Conservation (phyloP, 2,797 vertebrate species). For the Hyperoplus lanceolatus region DNA sequence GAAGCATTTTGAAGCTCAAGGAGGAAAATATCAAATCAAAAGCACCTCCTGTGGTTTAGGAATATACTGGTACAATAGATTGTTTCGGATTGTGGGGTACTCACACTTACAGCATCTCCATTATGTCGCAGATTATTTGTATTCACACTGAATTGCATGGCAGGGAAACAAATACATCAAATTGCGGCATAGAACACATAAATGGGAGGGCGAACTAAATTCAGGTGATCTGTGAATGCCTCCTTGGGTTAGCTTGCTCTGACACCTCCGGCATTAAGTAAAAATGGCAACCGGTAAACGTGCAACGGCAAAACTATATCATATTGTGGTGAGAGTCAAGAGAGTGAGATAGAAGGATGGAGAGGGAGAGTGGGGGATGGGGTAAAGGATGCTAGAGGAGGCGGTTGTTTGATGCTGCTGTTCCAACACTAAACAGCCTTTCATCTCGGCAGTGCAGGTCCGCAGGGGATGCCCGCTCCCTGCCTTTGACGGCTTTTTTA, state of each 20-base stretch:
- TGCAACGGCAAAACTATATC: slow-evolving; percentile 81
- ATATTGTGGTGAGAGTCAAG: slow-evolving; percentile 80
- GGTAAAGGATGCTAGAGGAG: slow-evolving; percentile 80
- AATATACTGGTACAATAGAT: slow-evolving; percentile 72
- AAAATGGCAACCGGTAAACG: slow-evolving; percentile 87
- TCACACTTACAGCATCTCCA: slow-evolving; percentile 67
- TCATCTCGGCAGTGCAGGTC: slow-evolving; percentile 84
- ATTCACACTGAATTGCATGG: slow-evolving; percentile 73
- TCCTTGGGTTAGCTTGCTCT: slow-evolving; percentile 82
- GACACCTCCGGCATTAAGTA: slow-evolving; percentile 82
- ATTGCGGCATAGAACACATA: slow-evolving; percentile 69
- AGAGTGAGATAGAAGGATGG: slow-evolving; percentile 62
- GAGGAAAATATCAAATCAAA: slow-evolving; percentile 76
- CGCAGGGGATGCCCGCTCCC: slow-evolving; percentile 80
- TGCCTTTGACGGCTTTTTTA: slow-evolving; percentile 80
- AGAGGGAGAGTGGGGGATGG: slow-evolving; percentile 77
- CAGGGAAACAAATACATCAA: slow-evolving; percentile 81
- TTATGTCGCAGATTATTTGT: slow-evolving; percentile 80
- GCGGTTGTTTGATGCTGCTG: slow-evolving; percentile 84
- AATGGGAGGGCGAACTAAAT: slow-evolving; percentile 75
- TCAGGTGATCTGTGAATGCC: slow-evolving; percentile 86
- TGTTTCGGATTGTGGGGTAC: slow-evolving; percentile 71
- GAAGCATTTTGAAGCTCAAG: slow-evolving; percentile 60
- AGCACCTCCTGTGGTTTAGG: slow-evolving; percentile 66
- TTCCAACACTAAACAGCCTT: slow-evolving; percentile 84